Conservation (phyloP, 1,140 invertebrate genomes). For the Araneus ventricosus region DNA sequence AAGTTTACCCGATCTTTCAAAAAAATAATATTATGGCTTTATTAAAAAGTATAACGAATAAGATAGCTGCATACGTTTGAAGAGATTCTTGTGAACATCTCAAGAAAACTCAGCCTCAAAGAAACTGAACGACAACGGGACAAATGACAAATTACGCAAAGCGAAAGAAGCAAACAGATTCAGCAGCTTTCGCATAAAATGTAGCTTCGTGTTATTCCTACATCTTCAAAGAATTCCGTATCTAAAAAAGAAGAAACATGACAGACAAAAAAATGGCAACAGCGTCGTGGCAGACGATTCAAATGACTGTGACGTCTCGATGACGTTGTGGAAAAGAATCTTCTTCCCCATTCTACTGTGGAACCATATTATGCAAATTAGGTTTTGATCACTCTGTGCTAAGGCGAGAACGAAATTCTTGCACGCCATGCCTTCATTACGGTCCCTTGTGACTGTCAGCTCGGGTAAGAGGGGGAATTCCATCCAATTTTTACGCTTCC, state of each 20-base stretch:
- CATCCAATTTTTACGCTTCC: not conserved
- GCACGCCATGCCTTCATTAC: slow-evolving; percentile 65
- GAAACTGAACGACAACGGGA: no score
- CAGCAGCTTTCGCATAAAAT: not conserved
- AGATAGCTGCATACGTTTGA: no score
- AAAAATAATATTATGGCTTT: no score
- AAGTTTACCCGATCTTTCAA: no score
- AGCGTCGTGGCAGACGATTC: not conserved
- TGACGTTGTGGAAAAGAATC: slow-evolving; percentile 31
- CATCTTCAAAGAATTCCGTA: not conserved
- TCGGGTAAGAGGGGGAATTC: not conserved
- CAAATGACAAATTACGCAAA: no score
- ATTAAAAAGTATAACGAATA: no score
- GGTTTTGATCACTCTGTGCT: slow-evolving; percentile 50
- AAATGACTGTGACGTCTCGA: slow-evolving; percentile 39
- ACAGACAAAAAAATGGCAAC: not conserved
- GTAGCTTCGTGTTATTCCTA: not conserved
- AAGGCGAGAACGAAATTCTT: slow-evolving; percentile 25
- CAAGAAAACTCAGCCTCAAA: no score
- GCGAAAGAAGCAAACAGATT: no score
- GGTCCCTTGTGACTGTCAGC: slow-evolving; percentile 28
- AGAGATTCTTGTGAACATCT: no score
- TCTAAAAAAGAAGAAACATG: not conserved
- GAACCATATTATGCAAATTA: slow-evolving; percentile 63
- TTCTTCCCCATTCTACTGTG: not conserved